These are phyloP conservation scores for Argopecten irradians DNA, from an alignment of 1,140 invertebrate genomes.

Conservation along the genomic window DNA sequence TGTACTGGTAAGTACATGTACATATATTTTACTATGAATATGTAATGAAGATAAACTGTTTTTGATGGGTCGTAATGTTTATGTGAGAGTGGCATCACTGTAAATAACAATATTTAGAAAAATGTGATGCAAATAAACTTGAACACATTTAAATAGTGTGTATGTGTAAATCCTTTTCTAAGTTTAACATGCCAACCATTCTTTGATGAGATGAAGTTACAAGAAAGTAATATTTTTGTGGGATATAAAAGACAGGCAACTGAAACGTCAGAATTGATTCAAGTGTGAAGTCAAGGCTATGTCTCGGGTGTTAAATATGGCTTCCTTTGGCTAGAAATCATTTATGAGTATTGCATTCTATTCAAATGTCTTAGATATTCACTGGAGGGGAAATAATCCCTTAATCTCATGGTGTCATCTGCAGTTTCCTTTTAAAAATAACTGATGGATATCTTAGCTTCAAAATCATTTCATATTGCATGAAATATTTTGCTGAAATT, in stretches of 20 bases:
- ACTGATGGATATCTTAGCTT: slow-evolving; percentile 11
- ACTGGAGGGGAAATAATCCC: neutral
- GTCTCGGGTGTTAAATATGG: neutral
- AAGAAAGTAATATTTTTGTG: no score
- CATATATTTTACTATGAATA: no score
- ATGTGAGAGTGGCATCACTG: no score
- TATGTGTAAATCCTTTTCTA: no score
- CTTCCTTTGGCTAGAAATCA: neutral
- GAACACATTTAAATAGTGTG: no score
- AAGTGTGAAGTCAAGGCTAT: neutral
- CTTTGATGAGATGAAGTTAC: no score
- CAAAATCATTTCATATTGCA: neutral
- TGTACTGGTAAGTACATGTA: no score
- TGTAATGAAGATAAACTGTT: no score
- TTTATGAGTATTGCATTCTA: neutral
- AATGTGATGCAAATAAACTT: no score
- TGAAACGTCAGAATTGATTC: neutral
- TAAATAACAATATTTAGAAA: no score
- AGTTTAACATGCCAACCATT: no score
- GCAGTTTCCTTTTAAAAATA: neutral
- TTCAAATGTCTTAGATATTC: neutral
- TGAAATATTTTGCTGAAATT: neutral
- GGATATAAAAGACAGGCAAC: neutral
- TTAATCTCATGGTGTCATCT: neutral
- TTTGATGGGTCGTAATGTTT: no score